These are phyloP conservation scores for Drosophila teissieri DNA, from an alignment of 1,140 invertebrate species.

Conservation along the genomic window DNA sequence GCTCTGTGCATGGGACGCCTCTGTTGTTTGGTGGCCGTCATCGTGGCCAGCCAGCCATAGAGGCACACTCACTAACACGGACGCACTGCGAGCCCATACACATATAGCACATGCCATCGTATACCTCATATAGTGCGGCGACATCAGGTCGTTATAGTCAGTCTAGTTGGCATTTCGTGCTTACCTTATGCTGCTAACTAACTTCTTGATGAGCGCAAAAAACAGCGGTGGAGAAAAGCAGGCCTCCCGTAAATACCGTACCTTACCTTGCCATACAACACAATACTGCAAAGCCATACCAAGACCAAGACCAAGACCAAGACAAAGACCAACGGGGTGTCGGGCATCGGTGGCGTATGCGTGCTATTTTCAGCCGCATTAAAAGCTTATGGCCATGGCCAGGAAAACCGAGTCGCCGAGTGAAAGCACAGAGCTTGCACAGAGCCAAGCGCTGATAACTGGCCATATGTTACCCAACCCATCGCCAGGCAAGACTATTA, in stretches of 20 bases:
- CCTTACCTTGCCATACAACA: background rate
- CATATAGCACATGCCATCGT: constrained; percentile 3
- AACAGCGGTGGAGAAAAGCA: constrained; percentile 17
- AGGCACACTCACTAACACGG: constrained; percentile 47
- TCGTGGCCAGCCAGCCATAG: constrained; percentile 80
- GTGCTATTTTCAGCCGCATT: constrained; percentile 80
- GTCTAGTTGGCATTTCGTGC: constrained; percentile 82
- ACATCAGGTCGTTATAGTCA: constrained; percentile 57
- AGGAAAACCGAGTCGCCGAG: constrained; percentile 40
- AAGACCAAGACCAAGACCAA: background rate
- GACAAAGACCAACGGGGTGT: constrained; percentile 10
- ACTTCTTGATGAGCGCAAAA: constrained; percentile 59
- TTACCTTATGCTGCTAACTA: constrained; percentile 81
- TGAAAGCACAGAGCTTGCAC: constrained; percentile 41
- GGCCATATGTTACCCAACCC: constrained; percentile 43
- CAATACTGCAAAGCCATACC: too few relatives aligned
- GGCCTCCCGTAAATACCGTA: constrained; percentile 15
- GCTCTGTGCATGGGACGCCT: constrained; percentile 68
- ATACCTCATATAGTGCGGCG: constrained; percentile 23
- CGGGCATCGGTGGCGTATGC: constrained; percentile 77
- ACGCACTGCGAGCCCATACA: constrained; percentile 22
- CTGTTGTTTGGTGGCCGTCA: constrained; percentile 74
- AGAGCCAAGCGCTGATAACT: constrained; percentile 43
- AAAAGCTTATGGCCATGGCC: constrained; percentile 64
- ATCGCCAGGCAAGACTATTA: constrained; percentile 18